Conservation (phyloP, 2,888 invertebrate genomes). For the Stictocephala bisonia region DNA sequence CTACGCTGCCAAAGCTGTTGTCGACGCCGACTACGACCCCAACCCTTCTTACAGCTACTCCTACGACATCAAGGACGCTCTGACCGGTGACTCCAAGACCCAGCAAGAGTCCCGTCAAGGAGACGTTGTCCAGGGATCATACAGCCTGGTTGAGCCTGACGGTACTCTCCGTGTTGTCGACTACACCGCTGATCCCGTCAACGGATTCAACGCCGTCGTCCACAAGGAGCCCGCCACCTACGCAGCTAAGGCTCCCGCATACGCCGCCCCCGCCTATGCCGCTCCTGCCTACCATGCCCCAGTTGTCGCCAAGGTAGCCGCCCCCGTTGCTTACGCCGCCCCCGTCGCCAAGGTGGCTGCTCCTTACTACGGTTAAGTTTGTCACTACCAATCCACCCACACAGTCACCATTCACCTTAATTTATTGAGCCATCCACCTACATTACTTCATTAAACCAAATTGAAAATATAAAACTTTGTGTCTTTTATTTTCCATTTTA, state of each 20-base stretch:
- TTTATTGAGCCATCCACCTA: slow-evolving; percentile 16
- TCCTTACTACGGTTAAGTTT: slow-evolving; percentile 57
- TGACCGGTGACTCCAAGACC: slow-evolving; percentile 59
- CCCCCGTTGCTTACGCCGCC: slow-evolving; percentile 54
- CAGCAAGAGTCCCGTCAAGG: slow-evolving; percentile 57
- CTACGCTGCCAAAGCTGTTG: slow-evolving; percentile 57
- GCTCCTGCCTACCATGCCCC: slow-evolving; percentile 56
- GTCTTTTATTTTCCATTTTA: too few species aligned
- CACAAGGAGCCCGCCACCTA: slow-evolving; percentile 59
- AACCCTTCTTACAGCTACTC: slow-evolving; percentile 58
- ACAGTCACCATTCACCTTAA: slow-evolving; percentile 45
- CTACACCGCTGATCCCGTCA: slow-evolving; percentile 61
- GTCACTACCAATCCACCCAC: slow-evolving; percentile 58
- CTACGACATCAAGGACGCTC: slow-evolving; percentile 58
- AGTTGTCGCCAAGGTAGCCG: slow-evolving; percentile 48
- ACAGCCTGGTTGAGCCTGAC: slow-evolving; percentile 58
- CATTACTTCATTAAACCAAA: slow-evolving; percentile 8
- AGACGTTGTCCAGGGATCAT: slow-evolving; percentile 57
- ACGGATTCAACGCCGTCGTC: slow-evolving; percentile 61
- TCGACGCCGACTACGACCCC: slow-evolving; percentile 58
- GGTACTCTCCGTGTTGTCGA: slow-evolving; percentile 58
- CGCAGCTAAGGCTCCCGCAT: too few species aligned
- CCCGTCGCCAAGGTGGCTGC: slow-evolving; percentile 47
- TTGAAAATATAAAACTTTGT: too few species aligned
- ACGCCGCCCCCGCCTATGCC: slow-evolving; percentile 48